Evolutionary conservation across 2,888 invertebrate genomes (phyloP).

Genomic region (Serrognathus titanus): DNA sequence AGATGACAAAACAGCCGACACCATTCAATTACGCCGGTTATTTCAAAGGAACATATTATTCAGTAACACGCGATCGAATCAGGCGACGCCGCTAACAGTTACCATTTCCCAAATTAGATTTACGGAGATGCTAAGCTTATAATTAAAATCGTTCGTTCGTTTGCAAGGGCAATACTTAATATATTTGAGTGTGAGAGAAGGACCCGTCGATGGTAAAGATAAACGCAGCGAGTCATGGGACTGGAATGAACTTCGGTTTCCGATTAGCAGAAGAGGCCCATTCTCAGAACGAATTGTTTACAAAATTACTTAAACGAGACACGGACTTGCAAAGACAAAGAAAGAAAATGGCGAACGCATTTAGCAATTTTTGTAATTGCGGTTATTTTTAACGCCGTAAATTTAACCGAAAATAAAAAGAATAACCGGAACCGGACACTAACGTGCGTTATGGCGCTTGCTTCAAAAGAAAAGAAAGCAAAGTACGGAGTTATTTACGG

Average conservation of each 20-base stretch:
- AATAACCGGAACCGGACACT: conserved; percentile 14
- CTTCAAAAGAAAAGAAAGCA: conserved; percentile 2
- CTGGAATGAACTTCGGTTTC: no score
- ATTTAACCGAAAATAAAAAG: conserved; percentile 3
- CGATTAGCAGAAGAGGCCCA: no score
- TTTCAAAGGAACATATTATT: neutral
- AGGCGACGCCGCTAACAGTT: neutral
- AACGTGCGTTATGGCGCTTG: conserved; percentile 3
- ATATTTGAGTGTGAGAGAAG: no score
- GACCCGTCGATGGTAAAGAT: no score
- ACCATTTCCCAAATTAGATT: neutral
- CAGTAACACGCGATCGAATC: neutral
- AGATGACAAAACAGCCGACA: neutral
- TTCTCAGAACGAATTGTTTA: no score
- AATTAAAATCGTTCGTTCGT: neutral
- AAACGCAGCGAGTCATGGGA: no score
- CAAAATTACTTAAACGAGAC: no score
- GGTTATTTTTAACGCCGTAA: no score
- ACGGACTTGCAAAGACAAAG: no score
- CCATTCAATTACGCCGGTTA: neutral
- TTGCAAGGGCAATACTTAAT: neutral
- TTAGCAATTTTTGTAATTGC: no score
- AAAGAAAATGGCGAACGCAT: no score
- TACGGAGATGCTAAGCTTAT: neutral
- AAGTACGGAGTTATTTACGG: conserved; percentile 13